Conservation (phyloP, 1,140 invertebrate genomes). For the Lepidotrigona ventralis region DNA sequence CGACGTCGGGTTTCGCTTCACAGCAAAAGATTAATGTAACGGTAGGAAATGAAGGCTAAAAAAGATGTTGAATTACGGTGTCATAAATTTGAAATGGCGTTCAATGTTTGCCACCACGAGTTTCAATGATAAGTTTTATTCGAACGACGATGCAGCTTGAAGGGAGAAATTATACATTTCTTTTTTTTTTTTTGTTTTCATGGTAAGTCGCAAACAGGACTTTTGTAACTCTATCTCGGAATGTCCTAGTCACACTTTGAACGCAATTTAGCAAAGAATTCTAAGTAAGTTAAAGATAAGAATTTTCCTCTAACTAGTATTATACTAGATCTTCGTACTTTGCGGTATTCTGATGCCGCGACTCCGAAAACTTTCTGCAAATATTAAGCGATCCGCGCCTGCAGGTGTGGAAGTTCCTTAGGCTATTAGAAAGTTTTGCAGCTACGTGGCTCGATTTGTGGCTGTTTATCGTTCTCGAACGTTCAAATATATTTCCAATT, state of each 20-base stretch:
- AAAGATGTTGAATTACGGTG: neutral
- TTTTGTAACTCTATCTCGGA: neutral
- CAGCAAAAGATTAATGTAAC: neutral
- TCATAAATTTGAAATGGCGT: neutral
- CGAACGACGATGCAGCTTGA: no score
- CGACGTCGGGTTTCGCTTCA: neutral
- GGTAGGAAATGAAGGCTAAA: neutral
- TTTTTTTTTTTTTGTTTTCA: no score
- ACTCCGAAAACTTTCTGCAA: conserved; percentile 26
- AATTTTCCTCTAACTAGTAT: conserved; percentile 5
- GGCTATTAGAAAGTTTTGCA: conserved; percentile 19
- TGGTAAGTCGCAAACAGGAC: neutral
- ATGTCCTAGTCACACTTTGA: neutral
- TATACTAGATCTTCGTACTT: neutral
- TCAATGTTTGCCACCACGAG: no score
- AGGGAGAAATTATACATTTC: neutral
- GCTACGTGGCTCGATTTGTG: neutral
- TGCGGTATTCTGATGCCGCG: neutral
- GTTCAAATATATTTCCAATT: neutral
- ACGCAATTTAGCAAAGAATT: conserved; percentile 9
- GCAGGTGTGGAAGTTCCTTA: conserved; percentile 9
- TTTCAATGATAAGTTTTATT: no score
- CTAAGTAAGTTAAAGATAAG: conserved; percentile 29
- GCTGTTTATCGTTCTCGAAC: neutral
- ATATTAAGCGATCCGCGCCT: conserved; percentile 14